phyloP scores from a whole-genome alignment of 2,888 invertebrate species.

The Chironomus tentans region DNA sequence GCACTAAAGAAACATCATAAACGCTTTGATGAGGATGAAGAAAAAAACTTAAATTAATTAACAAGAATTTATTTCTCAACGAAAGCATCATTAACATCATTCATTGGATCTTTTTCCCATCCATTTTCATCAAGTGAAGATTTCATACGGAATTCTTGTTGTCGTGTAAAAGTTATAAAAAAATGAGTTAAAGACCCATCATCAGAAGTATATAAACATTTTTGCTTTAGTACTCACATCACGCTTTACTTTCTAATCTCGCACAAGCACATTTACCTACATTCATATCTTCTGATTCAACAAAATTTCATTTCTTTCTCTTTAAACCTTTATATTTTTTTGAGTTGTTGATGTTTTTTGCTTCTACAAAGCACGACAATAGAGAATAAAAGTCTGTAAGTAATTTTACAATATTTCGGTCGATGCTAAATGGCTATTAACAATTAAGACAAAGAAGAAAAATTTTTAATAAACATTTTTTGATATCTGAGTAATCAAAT shows the following conservation, averaged over 20 bases:
- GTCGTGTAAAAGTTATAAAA: neutral
- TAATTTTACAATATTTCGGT: neutral
- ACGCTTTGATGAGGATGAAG: too few relatives aligned
- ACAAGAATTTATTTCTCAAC: neutral
- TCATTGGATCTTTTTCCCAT: neutral
- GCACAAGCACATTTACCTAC: constrained; percentile 24
- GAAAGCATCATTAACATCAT: neutral
- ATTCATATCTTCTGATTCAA: constrained; percentile 4
- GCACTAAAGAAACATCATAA: too few relatives aligned
- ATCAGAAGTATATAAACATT: neutral
- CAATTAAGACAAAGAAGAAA: too few relatives aligned
- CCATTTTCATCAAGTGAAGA: neutral
- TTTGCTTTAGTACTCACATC: constrained; percentile 4
- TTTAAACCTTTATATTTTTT: neutral
- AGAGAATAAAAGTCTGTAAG: neutral
- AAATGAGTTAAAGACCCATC: neutral
- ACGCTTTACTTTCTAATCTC: constrained; percentile 25
- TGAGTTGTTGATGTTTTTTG: too few relatives aligned
- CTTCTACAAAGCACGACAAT: too few relatives aligned
- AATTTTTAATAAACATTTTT: neutral
- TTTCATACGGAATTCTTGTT: neutral
- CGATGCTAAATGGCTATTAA: neutral
- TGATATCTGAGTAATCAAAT: neutral
- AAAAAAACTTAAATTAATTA: neutral
- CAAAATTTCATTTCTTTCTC: neutral